Evolutionary conservation across 1,140 invertebrate species (phyloP), one percentile per base, ranked within the genome.

Genomic region (Neodiprion lecontei): DNA sequence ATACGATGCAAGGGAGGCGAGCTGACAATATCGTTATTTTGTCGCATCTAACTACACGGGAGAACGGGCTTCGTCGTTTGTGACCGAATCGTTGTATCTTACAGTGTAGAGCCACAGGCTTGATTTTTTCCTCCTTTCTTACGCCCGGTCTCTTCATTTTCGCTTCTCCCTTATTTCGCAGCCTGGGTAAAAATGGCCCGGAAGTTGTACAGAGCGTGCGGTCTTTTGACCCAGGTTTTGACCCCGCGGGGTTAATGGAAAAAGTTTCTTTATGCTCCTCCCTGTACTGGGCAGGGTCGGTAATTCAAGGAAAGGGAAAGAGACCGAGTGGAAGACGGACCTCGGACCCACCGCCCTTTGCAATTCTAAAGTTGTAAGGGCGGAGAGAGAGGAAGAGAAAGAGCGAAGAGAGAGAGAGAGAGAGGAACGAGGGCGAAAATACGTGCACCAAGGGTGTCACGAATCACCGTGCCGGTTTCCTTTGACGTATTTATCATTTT

Each of bases 341-440:
- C 28, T 40, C 28, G 28, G 28, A 40, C 28, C 28, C 2, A 40
- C 28, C 28, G 28, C 28, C 28, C 28, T 61, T 14, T 61, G 53
- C n/a, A 61, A 61, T 61, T 61, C 8, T 12, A 17, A 61, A 40
- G 28, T 14, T 14, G 61, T 14, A 21, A 21, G 14, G 21, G 4
- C 40, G 67, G 67, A 69, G 67, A 69, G 67, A 69, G 23, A 69
- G 8, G 11, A 69, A 69, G 14, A 14, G 23, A 21, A 69, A 17
- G 11, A 69, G 67, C 0, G 8, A 69, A 17, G 67, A 4, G 67
- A 47, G 5, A 69, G 23, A 69, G 14, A 69, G 11, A 14, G 40
- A 14, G 14, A 14, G 10, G 40, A 11, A 69, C 7, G 67, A 9
- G 67, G 67, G n/a, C 21, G 23, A 61, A 61, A 61, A 1, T 40